These are phyloP conservation scores for Campoletis raptor DNA, from an alignment of 2,888 invertebrate genomes.

Conservation along the genomic window DNA sequence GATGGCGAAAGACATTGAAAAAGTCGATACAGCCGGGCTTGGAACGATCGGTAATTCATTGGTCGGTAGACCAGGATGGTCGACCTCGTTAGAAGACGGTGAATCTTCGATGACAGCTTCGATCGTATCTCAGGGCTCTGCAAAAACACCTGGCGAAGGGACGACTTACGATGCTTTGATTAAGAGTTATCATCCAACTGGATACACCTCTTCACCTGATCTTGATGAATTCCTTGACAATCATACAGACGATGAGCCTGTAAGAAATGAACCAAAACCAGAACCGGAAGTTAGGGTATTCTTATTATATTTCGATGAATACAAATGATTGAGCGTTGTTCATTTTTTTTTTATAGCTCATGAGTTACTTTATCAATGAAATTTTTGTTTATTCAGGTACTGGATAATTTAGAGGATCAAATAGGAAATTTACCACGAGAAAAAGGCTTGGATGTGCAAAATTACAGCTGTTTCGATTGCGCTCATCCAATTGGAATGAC, in stretches of 20 bases:
- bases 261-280: conserved; percentile 60
- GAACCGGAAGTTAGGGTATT: conserved; percentile 69
- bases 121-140: conserved; percentile 86
- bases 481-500: conserved; percentile 88
- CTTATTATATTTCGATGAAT: not conserved
- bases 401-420: conserved; percentile 86
- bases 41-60: conserved; percentile 88
- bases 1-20: conserved; percentile 47
- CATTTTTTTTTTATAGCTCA: not conserved
- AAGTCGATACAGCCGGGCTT: conserved; percentile 68
- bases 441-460: conserved; percentile 93
- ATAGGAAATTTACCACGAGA: conserved; percentile 90
- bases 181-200: conserved; percentile 86
- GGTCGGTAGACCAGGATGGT: conserved; percentile 88
- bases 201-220: conserved; percentile 86
- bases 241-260: conserved; percentile 72
- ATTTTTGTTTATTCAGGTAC: conserved; percentile 58
- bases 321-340: not conserved
- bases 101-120: conserved; percentile 86
- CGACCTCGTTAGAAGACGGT: conserved; percentile 87
- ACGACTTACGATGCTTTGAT: conserved; percentile 88
- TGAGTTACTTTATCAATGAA: not conserved
- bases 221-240: conserved; percentile 87
- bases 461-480: conserved; percentile 94
- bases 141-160: conserved; percentile 82